A percentile compares a stretch with the other conserved stretches of the same genome.
These are phyloP conservation scores for Platynereis dumerilii DNA, from an alignment of 2,888 invertebrate genomes.

Conservation along the genomic window DNA sequence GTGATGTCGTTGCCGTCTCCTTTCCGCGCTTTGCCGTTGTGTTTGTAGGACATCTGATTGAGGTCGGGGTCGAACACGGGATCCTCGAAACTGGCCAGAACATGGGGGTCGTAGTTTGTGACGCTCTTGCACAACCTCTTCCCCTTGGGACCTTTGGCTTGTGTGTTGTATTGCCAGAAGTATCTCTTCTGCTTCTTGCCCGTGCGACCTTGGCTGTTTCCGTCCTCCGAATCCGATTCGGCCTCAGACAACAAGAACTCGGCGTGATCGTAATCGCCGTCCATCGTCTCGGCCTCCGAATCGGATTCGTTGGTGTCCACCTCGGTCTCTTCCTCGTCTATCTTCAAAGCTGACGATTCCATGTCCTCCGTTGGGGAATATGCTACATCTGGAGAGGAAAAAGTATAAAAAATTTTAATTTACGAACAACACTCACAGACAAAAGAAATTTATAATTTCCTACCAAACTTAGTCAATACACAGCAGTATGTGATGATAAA, in stretches of 20 bases:
- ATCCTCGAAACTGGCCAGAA: slow-evolving; percentile 87
- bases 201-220: neutral
- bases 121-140: slow-evolving; percentile 69
- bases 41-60: slow-evolving; percentile 21
- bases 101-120: slow-evolving; percentile 89
- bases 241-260: neutral
- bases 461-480: no score
- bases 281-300: slow-evolving; percentile 6
- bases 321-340: no score
- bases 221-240: slow-evolving; percentile 10
- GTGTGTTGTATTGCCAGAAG: slow-evolving; percentile 99
- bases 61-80: slow-evolving; percentile 87
- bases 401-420: no score
- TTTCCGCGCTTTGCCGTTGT: slow-evolving; percentile 76
- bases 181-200: slow-evolving; percentile 65
- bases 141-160: slow-evolving; percentile 96
- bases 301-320: slow-evolving; percentile 6
- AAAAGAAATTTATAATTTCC: no score
- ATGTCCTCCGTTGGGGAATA: neutral
- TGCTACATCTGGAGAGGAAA: neutral
- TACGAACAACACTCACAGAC: no score
- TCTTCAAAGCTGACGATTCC: slow-evolving; percentile 1
- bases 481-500: no score
- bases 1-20: slow-evolving; percentile 98
- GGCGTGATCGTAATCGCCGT: slow-evolving; percentile 1